phyloP scores from a whole-genome alignment of 2,113 vertebrate genomes.

The Oncorhynchus tshawytscha region DNA sequence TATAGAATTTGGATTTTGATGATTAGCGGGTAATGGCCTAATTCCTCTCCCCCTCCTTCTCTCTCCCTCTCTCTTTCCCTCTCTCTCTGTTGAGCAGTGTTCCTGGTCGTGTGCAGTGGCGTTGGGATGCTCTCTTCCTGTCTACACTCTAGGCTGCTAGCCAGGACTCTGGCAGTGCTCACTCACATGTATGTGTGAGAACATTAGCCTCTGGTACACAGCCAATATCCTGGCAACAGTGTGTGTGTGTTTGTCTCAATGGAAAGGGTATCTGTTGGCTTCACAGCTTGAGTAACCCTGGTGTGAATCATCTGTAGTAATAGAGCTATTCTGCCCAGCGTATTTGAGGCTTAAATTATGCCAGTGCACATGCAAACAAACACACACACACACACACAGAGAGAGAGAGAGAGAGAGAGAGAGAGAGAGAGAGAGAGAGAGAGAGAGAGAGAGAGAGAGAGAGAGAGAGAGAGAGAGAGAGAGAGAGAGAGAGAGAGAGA shows the following conservation, averaged over 20 bases:
- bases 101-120: not conserved
- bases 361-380: not conserved
- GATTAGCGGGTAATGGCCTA: no score
- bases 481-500: no score
- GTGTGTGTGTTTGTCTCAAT: not conserved
- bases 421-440: no score
- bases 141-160: not conserved
- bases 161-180: not conserved
- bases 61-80: no score
- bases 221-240: not conserved
- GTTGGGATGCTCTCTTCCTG: not conserved
- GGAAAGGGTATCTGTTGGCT: not conserved
- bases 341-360: not conserved
- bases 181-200: conserved; percentile 11
- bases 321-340: not conserved
- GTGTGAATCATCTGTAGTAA: conserved; percentile 8
- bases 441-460: no score
- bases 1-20: no score
- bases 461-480: no score
- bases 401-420: no score
- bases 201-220: conserved; percentile 5
- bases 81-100: not conserved
- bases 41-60: no score
- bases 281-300: not conserved
- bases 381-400: not conserved